phyloP scores from a whole-genome alignment of 2,797 vertebrate genomes.

The Geotrypetes seraphini region DNA sequence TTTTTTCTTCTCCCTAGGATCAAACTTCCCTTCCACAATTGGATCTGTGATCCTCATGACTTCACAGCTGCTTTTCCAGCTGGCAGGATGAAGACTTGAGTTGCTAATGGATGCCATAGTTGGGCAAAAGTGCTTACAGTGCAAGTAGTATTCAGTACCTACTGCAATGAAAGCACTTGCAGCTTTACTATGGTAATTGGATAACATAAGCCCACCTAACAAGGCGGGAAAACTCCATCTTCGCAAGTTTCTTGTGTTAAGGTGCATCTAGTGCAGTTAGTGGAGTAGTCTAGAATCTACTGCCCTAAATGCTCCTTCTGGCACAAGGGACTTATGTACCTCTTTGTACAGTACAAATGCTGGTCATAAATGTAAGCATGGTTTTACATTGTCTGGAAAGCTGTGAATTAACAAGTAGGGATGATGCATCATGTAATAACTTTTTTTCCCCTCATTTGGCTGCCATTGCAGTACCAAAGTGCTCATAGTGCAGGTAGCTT shows the following conservation, averaged over 20 bases:
- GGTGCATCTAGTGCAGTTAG: slow-evolving; percentile 99
- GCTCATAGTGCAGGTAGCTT: slow-evolving; percentile 98
- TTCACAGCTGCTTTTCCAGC: no score
- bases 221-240: no score
- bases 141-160: slow-evolving; percentile 62
- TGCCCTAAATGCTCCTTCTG: slow-evolving; percentile 98
- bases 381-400: no score
- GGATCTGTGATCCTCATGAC: no score
- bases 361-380: no score
- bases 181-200: slow-evolving; percentile 49
- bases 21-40: no score
- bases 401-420: no score
- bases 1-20: no score
- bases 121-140: slow-evolving; percentile 76
- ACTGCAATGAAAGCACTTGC: slow-evolving; percentile 67
- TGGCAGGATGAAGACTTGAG: no score
- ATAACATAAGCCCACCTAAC: background rate
- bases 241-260: slow-evolving; percentile 74
- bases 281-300: slow-evolving; percentile 86
- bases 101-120: no score
- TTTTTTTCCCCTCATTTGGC: background rate
- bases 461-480: slow-evolving; percentile 87
- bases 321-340: slow-evolving; percentile 70
- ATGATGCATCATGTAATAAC: slow-evolving; percentile 1
- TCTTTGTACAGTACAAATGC: no score